A percentile compares a stretch with the other conserved stretches of the same genome.
Evolutionary conservation across 2,113 vertebrate species (phyloP).

Genomic region (Atractosteus spatula): DNA sequence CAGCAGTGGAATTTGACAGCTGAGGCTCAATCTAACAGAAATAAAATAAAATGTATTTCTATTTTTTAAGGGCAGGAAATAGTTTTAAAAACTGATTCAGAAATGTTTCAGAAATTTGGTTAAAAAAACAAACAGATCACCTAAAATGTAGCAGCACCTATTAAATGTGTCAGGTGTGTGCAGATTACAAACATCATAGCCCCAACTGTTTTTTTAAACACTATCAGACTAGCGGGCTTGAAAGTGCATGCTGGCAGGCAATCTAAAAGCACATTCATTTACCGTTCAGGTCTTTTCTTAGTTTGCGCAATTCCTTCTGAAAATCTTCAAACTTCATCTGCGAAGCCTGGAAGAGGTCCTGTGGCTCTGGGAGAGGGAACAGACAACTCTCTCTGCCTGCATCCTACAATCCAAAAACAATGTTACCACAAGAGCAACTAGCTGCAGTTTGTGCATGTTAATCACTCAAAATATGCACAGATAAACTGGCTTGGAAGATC

Average conservation of each 20-base stretch:
- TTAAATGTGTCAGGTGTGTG: not conserved
- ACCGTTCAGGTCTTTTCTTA: slow-evolving; percentile 90
- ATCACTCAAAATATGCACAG: slow-evolving; percentile 5
- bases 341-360: slow-evolving; percentile 93
- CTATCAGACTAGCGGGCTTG: not conserved
- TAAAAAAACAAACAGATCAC: not conserved
- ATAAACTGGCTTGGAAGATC: not conserved
- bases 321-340: slow-evolving; percentile 98
- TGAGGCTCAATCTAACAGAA: slow-evolving; percentile 6
- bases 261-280: slow-evolving; percentile 30
- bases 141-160: not conserved
- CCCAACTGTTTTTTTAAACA: not conserved
- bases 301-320: slow-evolving; percentile 86
- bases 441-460: not conserved
- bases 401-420: slow-evolving; percentile 67
- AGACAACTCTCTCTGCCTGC: slow-evolving; percentile 86
- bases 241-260: not conserved
- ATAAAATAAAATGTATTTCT: not conserved
- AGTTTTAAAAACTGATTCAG: slow-evolving; percentile 4
- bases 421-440: no score
- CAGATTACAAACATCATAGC: not conserved
- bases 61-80: slow-evolving; percentile 16
- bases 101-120: not conserved
- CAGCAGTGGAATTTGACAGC: slow-evolving; percentile 13
- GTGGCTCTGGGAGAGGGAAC: slow-evolving; percentile 90